Conservation (phyloP, 2,797 vertebrate genomes). For the Simalia tracyae region DNA sequence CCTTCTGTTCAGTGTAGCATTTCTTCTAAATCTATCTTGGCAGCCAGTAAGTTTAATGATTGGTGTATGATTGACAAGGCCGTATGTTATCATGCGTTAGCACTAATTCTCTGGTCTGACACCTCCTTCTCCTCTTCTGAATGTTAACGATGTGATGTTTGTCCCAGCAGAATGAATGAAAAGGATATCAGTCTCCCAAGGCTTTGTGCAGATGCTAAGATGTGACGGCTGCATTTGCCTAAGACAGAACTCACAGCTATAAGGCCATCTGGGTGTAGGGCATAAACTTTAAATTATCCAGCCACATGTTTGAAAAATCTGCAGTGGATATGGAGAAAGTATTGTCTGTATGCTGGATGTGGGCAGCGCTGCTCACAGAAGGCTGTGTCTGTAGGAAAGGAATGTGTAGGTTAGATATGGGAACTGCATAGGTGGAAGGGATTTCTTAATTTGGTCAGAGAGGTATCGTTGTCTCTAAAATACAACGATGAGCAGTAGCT, state of each 20-base stretch:
- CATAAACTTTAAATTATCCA: conserved; percentile 51
- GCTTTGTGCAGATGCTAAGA: conserved; percentile 55
- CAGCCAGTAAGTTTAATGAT: conserved; percentile 57
- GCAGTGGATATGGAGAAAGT: conserved; percentile 44
- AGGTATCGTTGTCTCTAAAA: neutral
- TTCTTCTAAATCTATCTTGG: conserved; percentile 58
- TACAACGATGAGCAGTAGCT: neutral
- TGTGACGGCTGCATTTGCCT: conserved; percentile 55
- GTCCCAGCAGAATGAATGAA: conserved; percentile 62
- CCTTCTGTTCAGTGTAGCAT: conserved; percentile 56
- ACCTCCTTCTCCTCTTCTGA: conserved; percentile 36
- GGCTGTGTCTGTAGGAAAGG: neutral
- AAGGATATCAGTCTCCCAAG: conserved; percentile 55
- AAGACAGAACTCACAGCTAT: conserved; percentile 45
- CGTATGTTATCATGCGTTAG: conserved; percentile 56
- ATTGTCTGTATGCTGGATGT: conserved; percentile 46
- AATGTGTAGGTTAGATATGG: neutral
- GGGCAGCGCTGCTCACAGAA: conserved; percentile 24
- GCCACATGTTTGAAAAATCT: conserved; percentile 62
- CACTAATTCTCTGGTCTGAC: conserved; percentile 54
- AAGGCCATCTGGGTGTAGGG: conserved; percentile 55
- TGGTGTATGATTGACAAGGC: conserved; percentile 57
- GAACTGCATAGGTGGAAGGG: neutral
- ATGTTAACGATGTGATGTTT: conserved; percentile 53
- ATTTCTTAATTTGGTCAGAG: conserved; percentile 10